These are phyloP conservation scores for Lampris megalopsis DNA, from an alignment of 2,113 vertebrate species.

Conservation along the genomic window DNA sequence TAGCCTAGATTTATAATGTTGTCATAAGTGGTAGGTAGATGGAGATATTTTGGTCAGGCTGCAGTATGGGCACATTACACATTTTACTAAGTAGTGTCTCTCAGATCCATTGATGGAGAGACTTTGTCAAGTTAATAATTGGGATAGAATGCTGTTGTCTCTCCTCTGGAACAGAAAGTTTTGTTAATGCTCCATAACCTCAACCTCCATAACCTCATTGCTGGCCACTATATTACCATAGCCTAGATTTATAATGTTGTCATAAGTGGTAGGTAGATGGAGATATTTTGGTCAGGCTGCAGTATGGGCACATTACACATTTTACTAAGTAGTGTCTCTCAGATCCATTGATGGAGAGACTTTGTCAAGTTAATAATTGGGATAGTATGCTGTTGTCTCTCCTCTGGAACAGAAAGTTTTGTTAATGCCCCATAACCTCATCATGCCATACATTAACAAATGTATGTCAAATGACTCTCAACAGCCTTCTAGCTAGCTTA, in stretches of 20 bases:
- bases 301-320: neutral
- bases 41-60: neutral
- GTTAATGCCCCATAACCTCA: neutral
- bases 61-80: neutral
- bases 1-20: constrained; percentile 1
- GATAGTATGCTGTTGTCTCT: neutral
- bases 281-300: neutral
- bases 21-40: neutral
- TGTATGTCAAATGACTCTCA: constrained; percentile 3
- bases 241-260: neutral
- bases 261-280: neutral
- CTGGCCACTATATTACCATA: constrained; percentile 3
- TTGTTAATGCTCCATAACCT: neutral
- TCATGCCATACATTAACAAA: too few species aligned
- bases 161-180: neutral
- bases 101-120: neutral
- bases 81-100: neutral
- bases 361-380: neutral
- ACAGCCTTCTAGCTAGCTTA: constrained; percentile 41
- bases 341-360: neutral
- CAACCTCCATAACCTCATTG: constrained; percentile 7
- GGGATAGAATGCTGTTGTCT: neutral
- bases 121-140: neutral
- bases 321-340: neutral
- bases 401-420: neutral